Evolutionary conservation across 2,888 invertebrate species (phyloP), one percentile per base, ranked within the genome.

Genomic region (Phengaris arion): DNA sequence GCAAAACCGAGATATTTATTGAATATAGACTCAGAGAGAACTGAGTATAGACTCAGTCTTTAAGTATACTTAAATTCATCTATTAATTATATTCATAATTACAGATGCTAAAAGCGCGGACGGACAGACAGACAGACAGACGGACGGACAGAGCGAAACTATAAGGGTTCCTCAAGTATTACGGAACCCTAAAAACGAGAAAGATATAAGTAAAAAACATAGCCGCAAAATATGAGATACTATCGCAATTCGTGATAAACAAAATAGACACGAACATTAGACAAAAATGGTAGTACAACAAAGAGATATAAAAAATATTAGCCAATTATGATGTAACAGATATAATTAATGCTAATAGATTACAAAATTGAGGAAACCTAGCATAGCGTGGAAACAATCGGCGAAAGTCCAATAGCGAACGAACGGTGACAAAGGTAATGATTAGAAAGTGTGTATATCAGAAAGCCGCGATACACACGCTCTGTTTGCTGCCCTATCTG

Each of bases 401-500:
- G 93, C 92, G 93, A 93, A 93, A 93, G 93, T 92, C 86, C 86
- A 86, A 84, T 86, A 87, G 85, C 83, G 85, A 86, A 85, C 86
- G 85, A 86, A 85, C 86, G 85, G 89, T 92, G 93, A 93, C 93
- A 92, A 93, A 92, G 89, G 86, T 90, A 88, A 86, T 92, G 92
- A 92, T 92, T 93, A 93, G 93, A 93, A 93, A 93, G 93, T 92
- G 89, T 90, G 89, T 89, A 84, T 92, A 91, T 91, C 89, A 88
- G 89, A 87, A 86, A 87, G 91, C 85, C 89, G 87, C 89, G 89
- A 89, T 90, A 91, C 89, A 86, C 88, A 91, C 92, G 93, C 91
- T 92, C 92, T 92, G 92, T 90, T 92, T 92, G 88, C 85, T 86
- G 89, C 86, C 91, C 92, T 93, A 93, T 93, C 93, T 91, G 84